A percentile compares a stretch with the other conserved stretches of the same genome.
These are phyloP conservation scores for Heteropelma amictum DNA, from an alignment of 2,888 invertebrate genomes.

Conservation along the genomic window DNA sequence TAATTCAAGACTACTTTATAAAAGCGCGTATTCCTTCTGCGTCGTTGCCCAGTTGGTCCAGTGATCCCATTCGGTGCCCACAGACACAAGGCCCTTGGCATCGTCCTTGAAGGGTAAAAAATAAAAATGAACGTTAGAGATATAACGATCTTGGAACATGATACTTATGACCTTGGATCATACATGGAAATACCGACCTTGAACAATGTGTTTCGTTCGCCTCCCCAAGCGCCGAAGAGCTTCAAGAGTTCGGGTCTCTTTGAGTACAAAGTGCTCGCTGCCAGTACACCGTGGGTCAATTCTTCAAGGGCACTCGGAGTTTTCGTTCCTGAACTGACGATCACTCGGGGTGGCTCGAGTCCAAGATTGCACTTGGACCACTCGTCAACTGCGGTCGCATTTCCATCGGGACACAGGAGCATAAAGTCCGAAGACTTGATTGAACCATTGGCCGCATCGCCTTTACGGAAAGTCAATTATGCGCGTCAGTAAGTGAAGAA, in stretches of 20 bases:
- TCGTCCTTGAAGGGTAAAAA: conserved; percentile 78
- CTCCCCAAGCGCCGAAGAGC: conserved; percentile 82
- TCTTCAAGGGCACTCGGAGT: conserved; percentile 81
- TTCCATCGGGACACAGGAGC: conserved; percentile 83
- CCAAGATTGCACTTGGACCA: conserved; percentile 82
- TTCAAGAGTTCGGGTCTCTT: conserved; percentile 82
- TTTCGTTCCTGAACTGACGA: conserved; percentile 78
- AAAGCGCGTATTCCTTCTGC: conserved; percentile 50
- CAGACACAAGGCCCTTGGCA: conserved; percentile 76
- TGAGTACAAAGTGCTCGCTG: conserved; percentile 80
- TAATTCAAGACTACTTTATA: neutral
- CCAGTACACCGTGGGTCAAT: conserved; percentile 82
- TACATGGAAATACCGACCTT: conserved; percentile 76
- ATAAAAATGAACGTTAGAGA: neutral
- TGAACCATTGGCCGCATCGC: conserved; percentile 32
- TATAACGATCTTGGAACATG: conserved; percentile 79
- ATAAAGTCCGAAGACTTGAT: conserved; percentile 80
- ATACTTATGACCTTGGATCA: too few relatives aligned
- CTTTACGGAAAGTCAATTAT: neutral
- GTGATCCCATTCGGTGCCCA: conserved; percentile 69
- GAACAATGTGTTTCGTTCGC: conserved; percentile 79
- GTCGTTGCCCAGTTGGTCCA: conserved; percentile 67
- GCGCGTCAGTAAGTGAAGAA: neutral
- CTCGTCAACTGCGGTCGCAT: conserved; percentile 79
- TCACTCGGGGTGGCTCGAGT: conserved; percentile 81